Base-by-base conservation (phyloP, 2,113 vertebrate species). In the Nesogale talazaci region DNA sequence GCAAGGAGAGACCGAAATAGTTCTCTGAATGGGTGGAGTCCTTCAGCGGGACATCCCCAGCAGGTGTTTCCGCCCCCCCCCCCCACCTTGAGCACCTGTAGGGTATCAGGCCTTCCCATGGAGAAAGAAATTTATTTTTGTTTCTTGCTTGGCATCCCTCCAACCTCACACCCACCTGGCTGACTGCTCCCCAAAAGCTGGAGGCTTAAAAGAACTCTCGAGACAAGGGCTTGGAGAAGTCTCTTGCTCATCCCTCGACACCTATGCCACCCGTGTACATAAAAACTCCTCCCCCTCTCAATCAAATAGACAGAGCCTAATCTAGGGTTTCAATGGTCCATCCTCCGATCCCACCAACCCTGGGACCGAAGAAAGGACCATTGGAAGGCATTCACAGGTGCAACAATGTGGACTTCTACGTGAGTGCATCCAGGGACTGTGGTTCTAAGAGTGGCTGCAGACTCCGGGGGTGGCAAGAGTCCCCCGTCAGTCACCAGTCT, bases 301-400 rank as follows among this genome's bases (percentile, higher is more conserved):
- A 95, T 67, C 69, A 94, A 94, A 96, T 88, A 93, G 92, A 95
- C 78, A 87, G n/a, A 85, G 57, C 34, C 14, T 42, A 75, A 86
- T 77, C 67, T 78, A 76, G 85, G 57, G 75, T 70, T 85, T 38
- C 59, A 63, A 56, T 56, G 85, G 70, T 86, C 19, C 9, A 46
- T 92, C 74, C 81, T 86, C 91, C 78, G 61, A 59, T 19, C 72
- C 59, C 72, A 63, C 34, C n/a, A 81, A n/a, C 46, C 10, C 46
- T 52, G 19, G 72, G 59, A 63, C 12, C 20, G 77, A 92, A 86
- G 52, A 75, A 89, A 56, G 83, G 46, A 83, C 20, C 56, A 75
- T n/a, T 31, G 63, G 61, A 75, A 74, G 11, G 20, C 34, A 63
- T 52, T 83, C 86, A 38, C 56, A 61, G 75, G 6, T 65, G 86